Percentiles rank a stretch among this genome's conserved stretches.
Conservation (phyloP, 2,888 invertebrate genomes). For the Bombylius discolor region DNA sequence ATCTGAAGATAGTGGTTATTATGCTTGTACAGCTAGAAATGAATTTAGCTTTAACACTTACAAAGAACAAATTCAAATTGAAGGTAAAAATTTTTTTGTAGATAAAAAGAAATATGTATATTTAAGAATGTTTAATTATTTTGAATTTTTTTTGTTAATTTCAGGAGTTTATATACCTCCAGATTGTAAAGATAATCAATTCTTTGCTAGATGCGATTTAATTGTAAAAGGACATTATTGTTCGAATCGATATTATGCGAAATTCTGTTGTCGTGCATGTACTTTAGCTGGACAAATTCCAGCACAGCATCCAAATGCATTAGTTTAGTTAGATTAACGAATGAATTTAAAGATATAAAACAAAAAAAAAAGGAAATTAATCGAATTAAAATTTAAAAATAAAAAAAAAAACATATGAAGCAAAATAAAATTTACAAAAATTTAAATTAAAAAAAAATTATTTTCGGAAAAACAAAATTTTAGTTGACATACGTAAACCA, state of each 20-base stretch:
- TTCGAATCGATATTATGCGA: slow-evolving; percentile 78
- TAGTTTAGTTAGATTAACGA: slow-evolving; percentile 8
- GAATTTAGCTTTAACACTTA: slow-evolving; percentile 51
- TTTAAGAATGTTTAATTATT: not conserved
- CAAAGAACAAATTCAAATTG: slow-evolving; percentile 53
- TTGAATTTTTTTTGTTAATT: slow-evolving; percentile 22
- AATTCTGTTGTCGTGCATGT: slow-evolving; percentile 89
- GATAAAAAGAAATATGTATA: not conserved
- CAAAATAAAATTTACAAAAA: too few species aligned
- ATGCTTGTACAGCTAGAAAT: slow-evolving; percentile 74
- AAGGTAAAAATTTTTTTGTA: slow-evolving; percentile 45
- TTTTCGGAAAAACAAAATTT: too few species aligned
- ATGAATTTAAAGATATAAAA: not conserved
- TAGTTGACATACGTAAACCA: too few species aligned
- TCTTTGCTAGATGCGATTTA: slow-evolving; percentile 78
- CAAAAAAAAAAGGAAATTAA: too few species aligned
- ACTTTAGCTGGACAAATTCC: slow-evolving; percentile 67
- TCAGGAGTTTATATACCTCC: slow-evolving; percentile 61
- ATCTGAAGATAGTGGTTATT: slow-evolving; percentile 60
- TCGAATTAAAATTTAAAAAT: too few species aligned
- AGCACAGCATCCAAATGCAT: slow-evolving; percentile 26
- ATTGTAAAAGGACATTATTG: slow-evolving; percentile 79
- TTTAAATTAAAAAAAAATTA: too few species aligned
- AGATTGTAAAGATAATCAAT: slow-evolving; percentile 73
- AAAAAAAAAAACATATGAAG: too few species aligned